phyloP scores from a whole-genome alignment of 2,797 vertebrate genomes.

The Sebastes dallii region DNA sequence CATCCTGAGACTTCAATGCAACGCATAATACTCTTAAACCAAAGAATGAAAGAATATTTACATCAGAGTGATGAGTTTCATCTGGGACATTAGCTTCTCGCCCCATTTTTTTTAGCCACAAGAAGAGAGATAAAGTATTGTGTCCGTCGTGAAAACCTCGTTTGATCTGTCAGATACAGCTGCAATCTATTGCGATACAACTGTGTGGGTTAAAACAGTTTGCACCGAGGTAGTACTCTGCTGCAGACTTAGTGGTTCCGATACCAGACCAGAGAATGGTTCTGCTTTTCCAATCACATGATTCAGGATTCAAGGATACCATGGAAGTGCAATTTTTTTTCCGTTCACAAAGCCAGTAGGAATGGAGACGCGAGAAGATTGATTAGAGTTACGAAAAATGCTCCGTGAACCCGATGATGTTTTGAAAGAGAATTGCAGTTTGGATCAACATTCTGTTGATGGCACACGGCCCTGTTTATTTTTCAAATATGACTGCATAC shows the following conservation, averaged over 20 bases:
- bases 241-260: constrained; percentile 43
- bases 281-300: constrained; percentile 67
- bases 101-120: constrained; percentile 40
- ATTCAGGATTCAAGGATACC: constrained; percentile 45
- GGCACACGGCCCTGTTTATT: constrained; percentile 29
- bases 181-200: constrained; percentile 52
- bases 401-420: constrained; percentile 21
- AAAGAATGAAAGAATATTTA: constrained; percentile 55
- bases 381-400: constrained; percentile 53
- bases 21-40: constrained; percentile 45
- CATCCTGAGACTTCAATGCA: constrained; percentile 24
- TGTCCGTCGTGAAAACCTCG: constrained; percentile 24
- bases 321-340: constrained; percentile 56
- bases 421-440: constrained; percentile 31
- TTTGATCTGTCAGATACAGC: constrained; percentile 59
- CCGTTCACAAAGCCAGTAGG: constrained; percentile 47
- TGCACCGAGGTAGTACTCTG: constrained; percentile 47
- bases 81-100: constrained; percentile 33
- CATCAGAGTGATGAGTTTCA: constrained; percentile 57
- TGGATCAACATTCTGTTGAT: constrained; percentile 25
- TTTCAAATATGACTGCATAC: constrained; percentile 33
- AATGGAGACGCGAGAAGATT: constrained; percentile 48
- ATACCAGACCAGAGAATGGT: constrained; percentile 43
- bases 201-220: constrained; percentile 34
- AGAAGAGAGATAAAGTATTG: constrained; percentile 54